Evolutionary conservation across 92 coral and sea anemone genomes (phyloP).

Genomic region (Parazoanthus swiftii): DNA sequence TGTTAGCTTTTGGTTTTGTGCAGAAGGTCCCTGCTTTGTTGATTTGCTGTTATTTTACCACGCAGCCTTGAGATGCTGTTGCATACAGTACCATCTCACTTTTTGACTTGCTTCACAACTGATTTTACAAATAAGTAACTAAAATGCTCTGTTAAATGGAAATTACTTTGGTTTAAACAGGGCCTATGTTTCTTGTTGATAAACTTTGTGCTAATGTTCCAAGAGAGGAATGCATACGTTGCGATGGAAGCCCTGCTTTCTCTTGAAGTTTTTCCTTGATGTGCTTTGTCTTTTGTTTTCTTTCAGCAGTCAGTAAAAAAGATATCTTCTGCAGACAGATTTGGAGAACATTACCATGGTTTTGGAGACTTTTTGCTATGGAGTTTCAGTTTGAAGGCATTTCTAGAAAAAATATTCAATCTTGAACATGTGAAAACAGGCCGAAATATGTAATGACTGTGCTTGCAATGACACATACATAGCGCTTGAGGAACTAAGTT

Average conservation of each 20-base stretch:
- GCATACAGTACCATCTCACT: background rate
- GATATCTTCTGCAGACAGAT: slow-evolving; percentile 42
- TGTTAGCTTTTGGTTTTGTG: too few relatives aligned
- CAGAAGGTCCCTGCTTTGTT: background rate
- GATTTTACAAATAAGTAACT: background rate
- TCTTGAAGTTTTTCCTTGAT: slow-evolving; percentile 34
- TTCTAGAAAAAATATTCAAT: slow-evolving; percentile 32
- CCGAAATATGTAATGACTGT: slow-evolving; percentile 32
- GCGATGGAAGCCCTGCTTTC: slow-evolving; percentile 20
- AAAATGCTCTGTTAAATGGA: background rate
- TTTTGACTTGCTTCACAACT: background rate
- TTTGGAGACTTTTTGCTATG: slow-evolving; percentile 47
- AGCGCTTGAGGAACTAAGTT: slow-evolving; percentile 23
- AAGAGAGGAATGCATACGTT: background rate
- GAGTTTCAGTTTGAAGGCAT: slow-evolving; percentile 37
- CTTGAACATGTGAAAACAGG: slow-evolving; percentile 10
- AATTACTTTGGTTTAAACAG: background rate
- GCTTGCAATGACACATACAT: slow-evolving; percentile 34
- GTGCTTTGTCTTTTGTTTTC: slow-evolving; percentile 18
- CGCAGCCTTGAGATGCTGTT: background rate
- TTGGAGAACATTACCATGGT: slow-evolving; percentile 37
- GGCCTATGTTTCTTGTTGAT: background rate
- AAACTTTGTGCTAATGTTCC: background rate
- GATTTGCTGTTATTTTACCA: background rate
- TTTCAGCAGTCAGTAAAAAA: slow-evolving; percentile 41